A percentile compares a stretch with the other conserved stretches of the same genome.
phyloP scores from a whole-genome alignment of 1,140 invertebrate genomes.

The Diorhabda sublineata region DNA sequence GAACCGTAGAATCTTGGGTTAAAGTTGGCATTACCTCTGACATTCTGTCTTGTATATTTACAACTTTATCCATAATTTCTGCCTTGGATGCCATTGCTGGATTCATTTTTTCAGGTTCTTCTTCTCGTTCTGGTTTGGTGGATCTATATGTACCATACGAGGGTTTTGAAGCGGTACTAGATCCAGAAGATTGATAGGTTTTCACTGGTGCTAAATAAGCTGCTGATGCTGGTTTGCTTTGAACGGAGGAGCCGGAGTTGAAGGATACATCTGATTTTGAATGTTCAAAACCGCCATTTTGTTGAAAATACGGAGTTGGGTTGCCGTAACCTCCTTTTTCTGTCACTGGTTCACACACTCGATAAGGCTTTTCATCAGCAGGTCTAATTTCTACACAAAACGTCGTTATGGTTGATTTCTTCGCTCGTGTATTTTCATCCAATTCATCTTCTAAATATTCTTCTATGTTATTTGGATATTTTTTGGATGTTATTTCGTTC shows the following conservation, averaged over 20 bases:
- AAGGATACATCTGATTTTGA: constrained; percentile 1
- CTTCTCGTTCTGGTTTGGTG: constrained; percentile 8
- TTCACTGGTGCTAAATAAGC: constrained; percentile 19
- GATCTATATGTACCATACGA: constrained; percentile 19
- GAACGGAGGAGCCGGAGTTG: constrained; percentile 22
- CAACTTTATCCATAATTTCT: not conserved
- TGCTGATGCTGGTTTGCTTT: constrained; percentile 26
- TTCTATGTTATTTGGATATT: not conserved
- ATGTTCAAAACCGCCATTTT: not conserved
- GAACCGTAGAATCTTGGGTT: not conserved
- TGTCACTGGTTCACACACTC: constrained; percentile 39
- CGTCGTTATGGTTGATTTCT: constrained; percentile 44
- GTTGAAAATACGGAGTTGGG: constrained; percentile 8
- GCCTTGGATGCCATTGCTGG: not conserved
- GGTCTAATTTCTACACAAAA: constrained; percentile 46
- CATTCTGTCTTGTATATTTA: not conserved
- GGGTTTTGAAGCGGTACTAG: constrained; percentile 10
- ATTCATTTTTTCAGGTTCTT: not conserved
- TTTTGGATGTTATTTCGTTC: not conserved
- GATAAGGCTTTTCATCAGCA: constrained; percentile 42
- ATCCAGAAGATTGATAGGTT: constrained; percentile 2
- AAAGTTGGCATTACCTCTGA: not conserved
- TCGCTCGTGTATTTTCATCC: constrained; percentile 29
- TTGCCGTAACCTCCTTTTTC: constrained; percentile 14
- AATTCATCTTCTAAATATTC: not conserved